Evolutionary conservation across 2,113 vertebrate genomes (phyloP), one percentile per base, ranked within the genome.

Genomic region (Sphaerodactylus townsendi): DNA sequence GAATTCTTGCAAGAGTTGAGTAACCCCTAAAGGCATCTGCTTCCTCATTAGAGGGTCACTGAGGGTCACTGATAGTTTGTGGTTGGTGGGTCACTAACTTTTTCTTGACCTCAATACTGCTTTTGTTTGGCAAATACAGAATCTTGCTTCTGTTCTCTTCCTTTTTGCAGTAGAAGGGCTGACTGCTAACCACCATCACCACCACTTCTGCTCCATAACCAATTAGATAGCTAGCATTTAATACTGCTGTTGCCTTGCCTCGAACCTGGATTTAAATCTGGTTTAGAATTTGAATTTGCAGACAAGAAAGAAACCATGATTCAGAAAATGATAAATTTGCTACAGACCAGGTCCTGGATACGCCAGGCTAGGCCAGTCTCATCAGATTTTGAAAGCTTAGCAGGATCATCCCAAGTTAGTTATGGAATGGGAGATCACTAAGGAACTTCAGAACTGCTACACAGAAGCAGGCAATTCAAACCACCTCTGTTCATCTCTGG

Each of bases 1-100:
- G 73, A 87, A 89, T 78, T 90, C 0, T 0, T 82, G 25, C 84
- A 87, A 82, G 68, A 76, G 73, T 37, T 87, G 87, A 83, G 23
- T 59, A 37, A 92, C 85, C 73, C 80, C 85, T 41, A 66, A 88
- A 79, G 35, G 33, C 41, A 59, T 80, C 84, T 84, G 25, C 59
- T 89, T 81, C 77, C 89, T 84, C 44, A 37, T 79, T 56, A 73
- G 64, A 85, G 85, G 44, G 75, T 37, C 33, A 37, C 44, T 79
- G 64, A 85, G 85, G 44, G 75, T 37, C 33, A 37, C 44, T 79
- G 82, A 68, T 0, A 0, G 28, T 85, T 44, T 89, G 76, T 78
- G 87, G 84, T 86, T 89, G n/a, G 37, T 77, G 39, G 65, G 23
- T 72, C 76, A 81, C 37, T 77, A 14, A 53, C 33, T 41, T 64